Evolutionary conservation across 2,888 invertebrate genomes (phyloP).

Genomic region (Amorpha juglandis): DNA sequence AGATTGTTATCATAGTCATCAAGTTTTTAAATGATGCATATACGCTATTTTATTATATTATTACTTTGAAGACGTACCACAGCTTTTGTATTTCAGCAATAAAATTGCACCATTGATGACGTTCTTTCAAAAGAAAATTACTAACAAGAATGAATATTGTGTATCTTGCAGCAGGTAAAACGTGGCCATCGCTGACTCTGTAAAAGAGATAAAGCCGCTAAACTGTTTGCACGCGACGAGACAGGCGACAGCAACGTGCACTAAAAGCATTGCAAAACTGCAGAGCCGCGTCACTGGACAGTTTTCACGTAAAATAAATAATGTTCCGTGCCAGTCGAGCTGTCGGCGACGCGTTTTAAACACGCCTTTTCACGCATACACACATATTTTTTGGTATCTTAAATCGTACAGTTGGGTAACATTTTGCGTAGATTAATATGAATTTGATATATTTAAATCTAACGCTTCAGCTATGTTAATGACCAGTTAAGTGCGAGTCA

Average conservation of each 20-base stretch:
- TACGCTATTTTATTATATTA: too few relatives aligned
- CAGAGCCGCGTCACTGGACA: conserved; percentile 39
- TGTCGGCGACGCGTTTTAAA: conserved; percentile 59
- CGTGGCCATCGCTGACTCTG: conserved; percentile 36
- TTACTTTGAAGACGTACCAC: too few relatives aligned
- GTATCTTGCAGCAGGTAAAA: conserved; percentile 27
- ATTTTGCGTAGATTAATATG: not conserved
- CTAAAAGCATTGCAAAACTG: conserved; percentile 65
- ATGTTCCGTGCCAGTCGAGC: conserved; percentile 64
- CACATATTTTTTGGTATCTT: conserved; percentile 47
- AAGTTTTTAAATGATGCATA: too few relatives aligned
- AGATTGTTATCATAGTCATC: too few relatives aligned
- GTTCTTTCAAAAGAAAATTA: not conserved
- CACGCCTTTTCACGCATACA: conserved; percentile 53
- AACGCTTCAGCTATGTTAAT: too few relatives aligned
- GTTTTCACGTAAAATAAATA: conserved; percentile 78
- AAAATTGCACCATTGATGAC: too few relatives aligned
- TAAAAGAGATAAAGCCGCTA: conserved; percentile 62
- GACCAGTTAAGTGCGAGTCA: too few relatives aligned
- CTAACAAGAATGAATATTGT: not conserved
- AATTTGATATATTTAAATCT: not conserved
- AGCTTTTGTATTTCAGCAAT: too few relatives aligned
- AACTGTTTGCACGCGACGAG: conserved; percentile 72
- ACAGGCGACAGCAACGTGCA: conserved; percentile 50
- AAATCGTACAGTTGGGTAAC: not conserved